Evolutionary conservation across 2,113 vertebrate genomes (phyloP), one percentile per base, ranked within the genome.

Genomic region (Clarias magur): DNA sequence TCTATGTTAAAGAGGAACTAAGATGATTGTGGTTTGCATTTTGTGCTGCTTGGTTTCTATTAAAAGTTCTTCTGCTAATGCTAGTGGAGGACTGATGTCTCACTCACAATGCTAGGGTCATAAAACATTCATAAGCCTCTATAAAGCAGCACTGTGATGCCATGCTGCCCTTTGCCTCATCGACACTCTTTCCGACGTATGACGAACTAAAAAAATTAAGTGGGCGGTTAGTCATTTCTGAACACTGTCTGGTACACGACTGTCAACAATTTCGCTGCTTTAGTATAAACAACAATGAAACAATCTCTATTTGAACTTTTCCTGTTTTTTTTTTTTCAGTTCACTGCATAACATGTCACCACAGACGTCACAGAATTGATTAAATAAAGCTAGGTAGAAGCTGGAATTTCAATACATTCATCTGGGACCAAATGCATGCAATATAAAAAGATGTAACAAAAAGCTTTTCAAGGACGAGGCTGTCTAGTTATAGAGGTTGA

Each of bases 51-150:
- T 87, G 56, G 38, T 85, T 68, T 89, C 62, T 70, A 65, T 59
- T 13, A 53, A 75, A 19, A 65, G 42, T 82, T 78, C 15, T 9
- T 70, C 90, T 81, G 80, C 85, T 75, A 34, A 85, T 68, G 80
- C 76, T 72, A 65, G 80, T 92, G 56, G 92, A 92, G 91, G 91
- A 87, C 91, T 93, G 84, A 91, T 82, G 88, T 16, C n/a, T 86
- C 30, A 84, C 76, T 3, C 78, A 80, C 91, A 73, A 86, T 91
- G 81, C 82, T 84, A 67, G 0, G 4, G 84, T 87, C 85, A 86
- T 88, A 88, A 89, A 91, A 91, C 86, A 89, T 83, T 59, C 54
- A 88, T 79, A n/a, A 82, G 81, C 67, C 72, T 10, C 42, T 84
- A 86, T 88, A 83, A 88, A 80, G 38, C 11, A 87, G 73, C 30